Evolutionary conservation across 2,888 invertebrate genomes (phyloP).

Genomic region (Drosophila dives): DNA sequence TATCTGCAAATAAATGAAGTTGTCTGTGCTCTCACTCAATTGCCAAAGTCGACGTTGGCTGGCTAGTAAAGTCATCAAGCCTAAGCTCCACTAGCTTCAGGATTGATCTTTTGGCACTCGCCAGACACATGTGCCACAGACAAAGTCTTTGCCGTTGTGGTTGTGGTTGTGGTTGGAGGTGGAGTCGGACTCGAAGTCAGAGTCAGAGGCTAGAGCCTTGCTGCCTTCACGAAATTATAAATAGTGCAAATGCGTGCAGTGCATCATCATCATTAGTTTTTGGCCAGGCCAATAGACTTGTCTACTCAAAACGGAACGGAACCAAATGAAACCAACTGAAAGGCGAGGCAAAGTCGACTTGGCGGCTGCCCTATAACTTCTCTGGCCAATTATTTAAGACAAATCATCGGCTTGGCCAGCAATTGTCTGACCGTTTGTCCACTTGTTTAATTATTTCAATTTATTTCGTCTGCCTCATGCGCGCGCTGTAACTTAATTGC

Average conservation of each 20-base stretch:
- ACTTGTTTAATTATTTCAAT: slow-evolving; percentile 77
- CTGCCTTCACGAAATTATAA: slow-evolving; percentile 74
- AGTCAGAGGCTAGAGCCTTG: slow-evolving; percentile 27
- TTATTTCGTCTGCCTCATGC: slow-evolving; percentile 42
- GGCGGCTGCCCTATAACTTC: slow-evolving; percentile 59
- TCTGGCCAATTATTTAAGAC: slow-evolving; percentile 57
- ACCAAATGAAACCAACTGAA: neutral
- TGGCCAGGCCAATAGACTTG: slow-evolving; percentile 73
- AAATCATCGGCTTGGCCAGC: slow-evolving; percentile 43
- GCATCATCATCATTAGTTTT: slow-evolving; percentile 83
- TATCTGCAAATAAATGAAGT: slow-evolving; percentile 83
- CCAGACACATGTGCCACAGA: slow-evolving; percentile 47
- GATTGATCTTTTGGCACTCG: slow-evolving; percentile 82
- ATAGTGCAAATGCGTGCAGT: slow-evolving; percentile 80
- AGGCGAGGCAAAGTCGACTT: slow-evolving; percentile 20
- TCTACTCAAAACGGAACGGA: slow-evolving; percentile 39
- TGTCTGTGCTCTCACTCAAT: slow-evolving; percentile 64
- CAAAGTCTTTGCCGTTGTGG: slow-evolving; percentile 7
- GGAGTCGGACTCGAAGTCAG: neutral
- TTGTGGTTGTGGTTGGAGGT: neutral
- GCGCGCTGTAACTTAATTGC: slow-evolving; percentile 46
- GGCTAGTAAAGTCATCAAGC: slow-evolving; percentile 75
- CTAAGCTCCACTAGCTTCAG: slow-evolving; percentile 47
- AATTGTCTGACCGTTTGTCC: slow-evolving; percentile 32
- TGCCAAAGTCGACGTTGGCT: slow-evolving; percentile 7